phyloP scores from a whole-genome alignment of 1,140 invertebrate genomes.

The honey bee (Apis mellifera) region DNA sequence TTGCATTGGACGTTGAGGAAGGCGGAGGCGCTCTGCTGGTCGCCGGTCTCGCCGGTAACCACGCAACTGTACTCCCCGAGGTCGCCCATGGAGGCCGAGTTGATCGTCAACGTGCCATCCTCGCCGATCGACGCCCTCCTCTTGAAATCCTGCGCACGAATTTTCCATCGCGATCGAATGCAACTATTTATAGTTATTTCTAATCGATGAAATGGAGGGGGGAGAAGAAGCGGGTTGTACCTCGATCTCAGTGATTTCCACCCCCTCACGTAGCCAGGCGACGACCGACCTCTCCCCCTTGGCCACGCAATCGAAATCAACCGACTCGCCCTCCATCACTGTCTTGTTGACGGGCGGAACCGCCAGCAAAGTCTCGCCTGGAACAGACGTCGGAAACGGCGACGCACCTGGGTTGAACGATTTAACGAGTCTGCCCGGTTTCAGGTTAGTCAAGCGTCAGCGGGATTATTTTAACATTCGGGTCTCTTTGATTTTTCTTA shows the following conservation, averaged over 20 bases:
- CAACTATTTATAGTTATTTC: too few species aligned
- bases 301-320: slow-evolving; percentile 90
- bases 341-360: slow-evolving; percentile 94
- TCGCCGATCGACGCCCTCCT: slow-evolving; percentile 83
- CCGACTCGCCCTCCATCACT: slow-evolving; percentile 91
- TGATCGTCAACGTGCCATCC: slow-evolving; percentile 90
- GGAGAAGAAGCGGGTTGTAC: slow-evolving; percentile 43
- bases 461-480: slow-evolving; percentile 31
- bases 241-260: slow-evolving; percentile 83
- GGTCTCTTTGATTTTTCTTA: too few species aligned
- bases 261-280: slow-evolving; percentile 87
- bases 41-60: slow-evolving; percentile 90
- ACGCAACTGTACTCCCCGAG: slow-evolving; percentile 94
- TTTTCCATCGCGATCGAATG: too few species aligned
- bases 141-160: slow-evolving; percentile 82
- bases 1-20: slow-evolving; percentile 97
- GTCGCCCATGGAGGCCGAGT: slow-evolving; percentile 89
- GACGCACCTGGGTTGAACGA: slow-evolving; percentile 80
- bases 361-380: slow-evolving; percentile 92
- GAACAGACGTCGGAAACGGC: slow-evolving; percentile 78
- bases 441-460: slow-evolving; percentile 76
- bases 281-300: slow-evolving; percentile 85
- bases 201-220: too few species aligned
- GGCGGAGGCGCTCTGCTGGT: slow-evolving; percentile 91
- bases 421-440: slow-evolving; percentile 78